Evolutionary conservation across 2,888 invertebrate genomes (phyloP).

Genomic region (Drosophila neutralis): DNA sequence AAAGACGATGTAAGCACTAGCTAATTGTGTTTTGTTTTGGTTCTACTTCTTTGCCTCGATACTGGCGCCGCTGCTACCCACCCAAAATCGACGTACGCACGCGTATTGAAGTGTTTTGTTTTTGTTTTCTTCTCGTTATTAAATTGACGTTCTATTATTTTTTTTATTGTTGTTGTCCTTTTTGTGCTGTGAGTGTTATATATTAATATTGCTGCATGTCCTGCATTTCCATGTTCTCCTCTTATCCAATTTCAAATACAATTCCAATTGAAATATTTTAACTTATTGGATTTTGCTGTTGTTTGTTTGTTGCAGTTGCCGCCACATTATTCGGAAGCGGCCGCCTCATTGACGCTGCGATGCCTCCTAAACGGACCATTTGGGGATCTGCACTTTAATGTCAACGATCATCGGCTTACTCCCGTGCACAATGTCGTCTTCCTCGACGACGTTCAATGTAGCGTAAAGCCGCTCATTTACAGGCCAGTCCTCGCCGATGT

Average conservation of each 20-base stretch:
- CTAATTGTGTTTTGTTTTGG: slow-evolving; percentile 25
- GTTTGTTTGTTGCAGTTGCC: slow-evolving; percentile 70
- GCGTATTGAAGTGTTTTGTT: slow-evolving; percentile 50
- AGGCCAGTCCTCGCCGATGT: slow-evolving; percentile 66
- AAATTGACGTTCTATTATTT: background rate
- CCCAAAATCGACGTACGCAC: slow-evolving; percentile 46
- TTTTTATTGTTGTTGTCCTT: slow-evolving; percentile 3
- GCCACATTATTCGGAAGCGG: slow-evolving; percentile 72
- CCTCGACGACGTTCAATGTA: slow-evolving; percentile 76
- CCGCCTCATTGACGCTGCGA: slow-evolving; percentile 75
- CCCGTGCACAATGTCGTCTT: slow-evolving; percentile 83
- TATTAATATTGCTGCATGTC: slow-evolving; percentile 26
- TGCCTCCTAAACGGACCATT: slow-evolving; percentile 83
- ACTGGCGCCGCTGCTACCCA: slow-evolving; percentile 13
- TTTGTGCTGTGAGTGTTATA: slow-evolving; percentile 14
- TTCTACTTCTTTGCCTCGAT: slow-evolving; percentile 3
- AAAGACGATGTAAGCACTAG: slow-evolving; percentile 5
- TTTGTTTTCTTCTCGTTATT: background rate
- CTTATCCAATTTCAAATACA: background rate
- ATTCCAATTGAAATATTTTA: slow-evolving; percentile 6
- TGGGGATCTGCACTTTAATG: slow-evolving; percentile 79
- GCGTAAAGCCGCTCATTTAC: slow-evolving; percentile 81
- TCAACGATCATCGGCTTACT: slow-evolving; percentile 76
- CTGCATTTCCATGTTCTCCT: slow-evolving; percentile 70
- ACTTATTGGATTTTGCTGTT: slow-evolving; percentile 16